A percentile compares a stretch with the other conserved stretches of the same genome.
Conservation (phyloP, 2,888 invertebrate species). For the Panorpa germanica region DNA sequence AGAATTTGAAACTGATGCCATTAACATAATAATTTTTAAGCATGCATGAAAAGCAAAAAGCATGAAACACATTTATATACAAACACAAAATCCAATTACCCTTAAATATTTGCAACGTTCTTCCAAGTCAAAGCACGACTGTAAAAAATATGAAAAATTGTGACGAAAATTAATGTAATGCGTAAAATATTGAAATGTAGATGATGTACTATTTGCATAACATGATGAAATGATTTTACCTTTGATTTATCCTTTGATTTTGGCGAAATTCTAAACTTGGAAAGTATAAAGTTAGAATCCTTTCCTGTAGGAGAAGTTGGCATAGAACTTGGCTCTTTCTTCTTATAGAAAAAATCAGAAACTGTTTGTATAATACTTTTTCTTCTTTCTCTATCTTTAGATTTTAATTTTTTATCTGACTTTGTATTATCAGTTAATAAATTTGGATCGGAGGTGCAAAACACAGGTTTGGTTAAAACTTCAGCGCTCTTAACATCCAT, state of each 20-base stretch:
- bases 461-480: too few relatives aligned
- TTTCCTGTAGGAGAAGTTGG: constrained; percentile 13
- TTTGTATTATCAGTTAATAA: constrained; percentile 14
- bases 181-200: not conserved
- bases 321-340: constrained; percentile 31
- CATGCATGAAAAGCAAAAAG: constrained; percentile 9
- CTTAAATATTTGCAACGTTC: constrained; percentile 20
- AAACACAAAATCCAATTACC: constrained; percentile 26
- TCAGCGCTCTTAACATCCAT: too few relatives aligned
- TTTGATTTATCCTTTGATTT: constrained; percentile 42
- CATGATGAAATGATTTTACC: constrained; percentile 32
- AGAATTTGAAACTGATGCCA: too few relatives aligned
- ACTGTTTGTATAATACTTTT: constrained; percentile 72
- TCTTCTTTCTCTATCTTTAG: constrained; percentile 49
- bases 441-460: constrained; percentile 38
- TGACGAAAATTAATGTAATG: not conserved
- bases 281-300: constrained; percentile 23
- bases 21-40: too few relatives aligned
- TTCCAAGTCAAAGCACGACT: constrained; percentile 37
- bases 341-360: constrained; percentile 63
- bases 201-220: too few relatives aligned
- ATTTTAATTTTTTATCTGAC: constrained; percentile 24
- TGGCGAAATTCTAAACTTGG: constrained; percentile 37
- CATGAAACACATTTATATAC: constrained; percentile 12
- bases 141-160: constrained; percentile 22